Conservation (phyloP, 2,797 vertebrate genomes). For the Bradypodion ventrale region DNA sequence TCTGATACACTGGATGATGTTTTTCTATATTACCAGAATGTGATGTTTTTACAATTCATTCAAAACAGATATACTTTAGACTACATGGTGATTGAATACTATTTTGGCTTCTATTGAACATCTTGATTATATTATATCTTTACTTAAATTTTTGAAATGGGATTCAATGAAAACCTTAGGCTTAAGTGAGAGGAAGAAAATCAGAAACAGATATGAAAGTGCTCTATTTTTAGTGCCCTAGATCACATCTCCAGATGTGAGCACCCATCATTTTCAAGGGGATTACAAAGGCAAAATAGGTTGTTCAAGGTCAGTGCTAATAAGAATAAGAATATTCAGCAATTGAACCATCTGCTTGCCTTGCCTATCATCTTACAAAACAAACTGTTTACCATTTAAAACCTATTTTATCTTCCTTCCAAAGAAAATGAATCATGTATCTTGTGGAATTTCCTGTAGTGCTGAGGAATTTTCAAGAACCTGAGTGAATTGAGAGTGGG, state of each 20-base stretch:
- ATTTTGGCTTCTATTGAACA: background rate
- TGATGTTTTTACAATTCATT: background rate
- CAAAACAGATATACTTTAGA: background rate
- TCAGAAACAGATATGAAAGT: background rate
- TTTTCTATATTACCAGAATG: background rate
- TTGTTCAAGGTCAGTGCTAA: conserved; percentile 2
- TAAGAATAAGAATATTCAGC: background rate
- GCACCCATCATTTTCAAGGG: background rate
- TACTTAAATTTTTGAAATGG: background rate
- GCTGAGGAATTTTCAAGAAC: background rate
- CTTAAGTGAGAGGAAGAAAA: background rate
- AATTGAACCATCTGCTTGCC: background rate
- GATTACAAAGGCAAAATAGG: conserved; percentile 11
- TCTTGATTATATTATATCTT: background rate
- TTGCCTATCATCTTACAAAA: conserved; percentile 6
- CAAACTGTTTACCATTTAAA: conserved; percentile 24
- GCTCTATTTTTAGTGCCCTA: background rate
- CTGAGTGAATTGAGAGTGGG: background rate
- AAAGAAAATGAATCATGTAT: conserved; percentile 8
- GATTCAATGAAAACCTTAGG: conserved; percentile 9
- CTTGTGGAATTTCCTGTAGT: conserved; percentile 17
- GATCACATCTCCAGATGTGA: background rate
- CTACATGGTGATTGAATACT: background rate
- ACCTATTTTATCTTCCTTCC: background rate
- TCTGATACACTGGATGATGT: background rate